Percentiles rank a stretch among this genome's conserved stretches.
These are phyloP conservation scores for Trididemnum clinides DNA, from an alignment of 23 tunicate species.

Conservation along the genomic window DNA sequence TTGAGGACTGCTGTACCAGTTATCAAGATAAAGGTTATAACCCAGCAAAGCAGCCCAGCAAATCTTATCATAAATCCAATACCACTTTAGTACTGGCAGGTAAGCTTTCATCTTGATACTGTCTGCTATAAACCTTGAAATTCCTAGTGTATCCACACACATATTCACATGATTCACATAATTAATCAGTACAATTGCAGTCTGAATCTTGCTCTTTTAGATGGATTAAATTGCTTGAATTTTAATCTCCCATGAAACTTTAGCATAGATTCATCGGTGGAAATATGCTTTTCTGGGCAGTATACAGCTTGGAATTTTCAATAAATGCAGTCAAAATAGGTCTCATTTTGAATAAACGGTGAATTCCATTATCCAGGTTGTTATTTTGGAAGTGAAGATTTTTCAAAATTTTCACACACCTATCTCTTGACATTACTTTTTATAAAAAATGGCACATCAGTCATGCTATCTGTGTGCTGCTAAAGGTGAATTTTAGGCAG, in stretches of 20 bases:
- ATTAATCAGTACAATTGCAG: neutral
- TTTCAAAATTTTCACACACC: neutral
- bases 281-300: neutral
- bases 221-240: neutral
- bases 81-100: neutral
- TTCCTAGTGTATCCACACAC: neutral
- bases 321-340: neutral
- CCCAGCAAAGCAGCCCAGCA: neutral
- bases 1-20: neutral
- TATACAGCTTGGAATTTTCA: neutral
- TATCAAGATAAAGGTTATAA: no score
- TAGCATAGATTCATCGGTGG: neutral
- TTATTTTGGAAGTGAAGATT: conserved; percentile 1
- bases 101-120: neutral
- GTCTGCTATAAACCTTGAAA: neutral
- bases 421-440: neutral
- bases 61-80: neutral
- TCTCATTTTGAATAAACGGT: conserved; percentile 11
- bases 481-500: neutral
- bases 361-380: neutral
- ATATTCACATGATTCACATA: neutral
- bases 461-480: neutral
- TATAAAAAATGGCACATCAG: conserved; percentile 3
- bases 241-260: neutral
- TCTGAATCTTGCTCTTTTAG: neutral